Evolutionary conservation across 2,888 invertebrate species (phyloP).

Genomic region (Epicampocera succincta): DNA sequence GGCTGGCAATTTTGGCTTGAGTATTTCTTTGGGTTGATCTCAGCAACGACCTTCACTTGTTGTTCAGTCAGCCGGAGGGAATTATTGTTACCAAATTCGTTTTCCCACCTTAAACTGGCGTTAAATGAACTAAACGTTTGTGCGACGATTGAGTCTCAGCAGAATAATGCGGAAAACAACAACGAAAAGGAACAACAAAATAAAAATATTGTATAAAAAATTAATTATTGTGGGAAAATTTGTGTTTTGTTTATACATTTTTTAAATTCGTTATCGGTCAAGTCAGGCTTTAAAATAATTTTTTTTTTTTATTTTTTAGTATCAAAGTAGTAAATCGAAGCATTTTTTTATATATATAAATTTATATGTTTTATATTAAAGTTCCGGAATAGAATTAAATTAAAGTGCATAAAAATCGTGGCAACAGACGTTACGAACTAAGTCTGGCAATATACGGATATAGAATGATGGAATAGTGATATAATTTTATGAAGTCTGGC

Average conservation of each 20-base stretch:
- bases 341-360: too few species aligned
- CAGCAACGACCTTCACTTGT: constrained; percentile 48
- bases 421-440: too few species aligned
- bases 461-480: too few species aligned
- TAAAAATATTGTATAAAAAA: constrained; percentile 12
- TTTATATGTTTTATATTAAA: too few species aligned
- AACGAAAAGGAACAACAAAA: constrained; percentile 5
- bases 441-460: too few species aligned
- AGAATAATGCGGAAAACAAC: constrained; percentile 49
- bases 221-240: constrained; percentile 56
- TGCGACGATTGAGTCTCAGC: neutral
- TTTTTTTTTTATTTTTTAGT: constrained; percentile 11
- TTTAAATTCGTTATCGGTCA: neutral
- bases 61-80: constrained; percentile 21
- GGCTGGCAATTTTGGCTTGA: neutral
- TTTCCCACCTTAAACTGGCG: constrained; percentile 62
- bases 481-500: too few species aligned
- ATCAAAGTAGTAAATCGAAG: neutral
- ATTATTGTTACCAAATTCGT: constrained; percentile 15
- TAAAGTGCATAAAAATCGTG: too few species aligned
- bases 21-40: neutral
- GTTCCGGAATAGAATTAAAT: too few species aligned
- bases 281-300: constrained; percentile 1
- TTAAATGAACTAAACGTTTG: constrained; percentile 31
- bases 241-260: constrained; percentile 6